These are phyloP conservation scores for Lutjanus campechanus DNA, from an alignment of 2,797 vertebrate genomes.

Conservation along the genomic window DNA sequence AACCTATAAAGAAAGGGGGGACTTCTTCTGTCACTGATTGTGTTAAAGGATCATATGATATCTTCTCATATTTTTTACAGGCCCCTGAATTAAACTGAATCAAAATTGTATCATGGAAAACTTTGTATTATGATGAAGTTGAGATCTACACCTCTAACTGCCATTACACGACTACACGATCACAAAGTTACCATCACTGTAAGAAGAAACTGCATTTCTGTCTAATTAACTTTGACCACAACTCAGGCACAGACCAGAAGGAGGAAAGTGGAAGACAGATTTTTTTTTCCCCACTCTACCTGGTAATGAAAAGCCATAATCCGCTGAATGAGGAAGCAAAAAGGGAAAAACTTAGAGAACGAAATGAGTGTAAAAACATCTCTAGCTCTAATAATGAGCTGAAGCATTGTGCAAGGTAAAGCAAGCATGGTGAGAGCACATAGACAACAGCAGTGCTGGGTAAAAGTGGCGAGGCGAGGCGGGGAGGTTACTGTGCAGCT, in stretches of 20 bases:
- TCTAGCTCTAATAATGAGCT: slow-evolving; percentile 30
- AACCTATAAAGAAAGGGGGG: no score
- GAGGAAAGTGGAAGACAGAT: not conserved
- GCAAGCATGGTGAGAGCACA: slow-evolving; percentile 60
- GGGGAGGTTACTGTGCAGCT: slow-evolving; percentile 44
- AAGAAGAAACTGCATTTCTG: not conserved
- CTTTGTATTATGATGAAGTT: no score
- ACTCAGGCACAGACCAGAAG: slow-evolving; percentile 12
- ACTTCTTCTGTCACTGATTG: no score
- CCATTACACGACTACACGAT: not conserved
- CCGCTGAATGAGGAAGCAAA: slow-evolving; percentile 66
- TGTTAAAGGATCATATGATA: no score
- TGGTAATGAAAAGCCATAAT: slow-evolving; percentile 72
- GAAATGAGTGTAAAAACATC: slow-evolving; percentile 41
- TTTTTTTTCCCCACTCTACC: slow-evolving; percentile 58
- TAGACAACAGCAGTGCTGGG: slow-evolving; percentile 33
- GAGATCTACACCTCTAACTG: no score
- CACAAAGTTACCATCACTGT: not conserved
- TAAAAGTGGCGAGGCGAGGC: slow-evolving; percentile 26
- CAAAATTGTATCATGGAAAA: no score
- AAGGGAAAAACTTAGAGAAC: slow-evolving; percentile 32
- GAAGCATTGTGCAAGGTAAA: slow-evolving; percentile 55
- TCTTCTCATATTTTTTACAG: no score
- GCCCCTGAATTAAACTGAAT: no score
- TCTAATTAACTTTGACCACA: slow-evolving; percentile 9